phyloP scores from a whole-genome alignment of 2,113 vertebrate species.

The Brachirus orientalis region DNA sequence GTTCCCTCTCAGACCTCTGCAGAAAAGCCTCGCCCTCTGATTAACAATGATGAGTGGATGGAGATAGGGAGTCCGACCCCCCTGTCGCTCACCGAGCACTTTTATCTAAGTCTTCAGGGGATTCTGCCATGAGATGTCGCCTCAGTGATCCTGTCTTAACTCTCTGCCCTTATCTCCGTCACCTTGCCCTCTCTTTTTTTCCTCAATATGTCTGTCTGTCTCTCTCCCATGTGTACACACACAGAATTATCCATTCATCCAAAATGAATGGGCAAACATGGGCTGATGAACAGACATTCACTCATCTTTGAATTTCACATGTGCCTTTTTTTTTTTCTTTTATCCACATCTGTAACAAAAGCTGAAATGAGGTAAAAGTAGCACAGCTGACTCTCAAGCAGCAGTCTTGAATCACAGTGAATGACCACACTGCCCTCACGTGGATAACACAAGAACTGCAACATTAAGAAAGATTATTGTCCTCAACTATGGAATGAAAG shows the following conservation, averaged over 20 bases:
- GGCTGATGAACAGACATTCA: neutral
- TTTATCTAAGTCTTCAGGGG: constrained; percentile 53
- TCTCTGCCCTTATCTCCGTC: constrained; percentile 42
- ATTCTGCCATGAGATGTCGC: constrained; percentile 38
- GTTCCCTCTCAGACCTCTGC: constrained; percentile 7
- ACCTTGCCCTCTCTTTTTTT: constrained; percentile 15
- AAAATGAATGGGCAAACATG: neutral
- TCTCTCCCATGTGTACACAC: neutral
- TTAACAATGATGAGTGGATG: constrained; percentile 56
- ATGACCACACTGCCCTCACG: constrained; percentile 56
- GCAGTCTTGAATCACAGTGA: neutral
- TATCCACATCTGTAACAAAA: neutral
- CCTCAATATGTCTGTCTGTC: neutral
- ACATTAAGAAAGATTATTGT: neutral
- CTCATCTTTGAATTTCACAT: neutral
- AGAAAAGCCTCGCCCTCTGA: constrained; percentile 18
- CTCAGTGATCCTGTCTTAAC: constrained; percentile 49
- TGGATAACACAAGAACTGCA: constrained; percentile 10
- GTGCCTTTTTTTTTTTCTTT: no score
- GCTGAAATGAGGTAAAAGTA: constrained; percentile 13
- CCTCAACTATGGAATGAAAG: no score
- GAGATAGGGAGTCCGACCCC: constrained; percentile 35
- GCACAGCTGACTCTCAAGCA: constrained; percentile 10
- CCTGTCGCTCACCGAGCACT: constrained; percentile 37
- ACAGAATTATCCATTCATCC: neutral